These are phyloP conservation scores for Dynastes tityus DNA, from an alignment of 2,888 invertebrate species.

Conservation along the genomic window DNA sequence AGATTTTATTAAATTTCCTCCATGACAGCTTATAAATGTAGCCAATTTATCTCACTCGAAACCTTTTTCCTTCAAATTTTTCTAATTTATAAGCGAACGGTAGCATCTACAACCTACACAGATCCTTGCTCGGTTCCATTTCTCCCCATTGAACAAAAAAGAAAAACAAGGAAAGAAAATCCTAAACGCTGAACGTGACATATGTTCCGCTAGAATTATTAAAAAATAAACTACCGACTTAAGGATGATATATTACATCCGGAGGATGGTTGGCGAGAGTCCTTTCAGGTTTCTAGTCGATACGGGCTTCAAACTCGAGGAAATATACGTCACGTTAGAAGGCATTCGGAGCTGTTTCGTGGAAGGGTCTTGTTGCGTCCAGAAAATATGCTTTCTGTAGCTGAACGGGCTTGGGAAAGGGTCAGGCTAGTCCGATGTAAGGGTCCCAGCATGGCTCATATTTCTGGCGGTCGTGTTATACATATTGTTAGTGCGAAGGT, in stretches of 20 bases:
- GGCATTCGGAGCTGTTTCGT: not conserved
- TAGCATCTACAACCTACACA: not conserved
- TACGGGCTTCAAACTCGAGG: not conserved
- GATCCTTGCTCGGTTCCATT: not conserved
- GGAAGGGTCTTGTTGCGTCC: not conserved
- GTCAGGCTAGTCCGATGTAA: not conserved
- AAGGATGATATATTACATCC: conserved; percentile 6
- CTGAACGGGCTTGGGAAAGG: not conserved
- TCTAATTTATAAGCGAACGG: conserved; percentile 5
- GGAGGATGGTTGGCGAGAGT: not conserved
- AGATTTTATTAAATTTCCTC: not conserved
- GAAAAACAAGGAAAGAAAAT: not conserved
- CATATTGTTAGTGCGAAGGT: too few relatives aligned
- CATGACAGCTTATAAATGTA: conserved; percentile 6
- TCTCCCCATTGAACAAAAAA: not conserved
- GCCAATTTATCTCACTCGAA: not conserved
- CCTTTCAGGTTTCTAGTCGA: not conserved
- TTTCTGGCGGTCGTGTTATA: too few relatives aligned
- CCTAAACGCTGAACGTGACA: not conserved
- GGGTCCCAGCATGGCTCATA: too few relatives aligned
- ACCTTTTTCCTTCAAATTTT: not conserved
- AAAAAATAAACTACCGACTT: conserved; percentile 9
- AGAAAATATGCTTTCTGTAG: not conserved
- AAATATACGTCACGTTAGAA: not conserved
- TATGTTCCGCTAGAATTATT: conserved; percentile 12